These are phyloP conservation scores for Branchellion lobata DNA, from an alignment of 2,888 invertebrate genomes.

Conservation along the genomic window DNA sequence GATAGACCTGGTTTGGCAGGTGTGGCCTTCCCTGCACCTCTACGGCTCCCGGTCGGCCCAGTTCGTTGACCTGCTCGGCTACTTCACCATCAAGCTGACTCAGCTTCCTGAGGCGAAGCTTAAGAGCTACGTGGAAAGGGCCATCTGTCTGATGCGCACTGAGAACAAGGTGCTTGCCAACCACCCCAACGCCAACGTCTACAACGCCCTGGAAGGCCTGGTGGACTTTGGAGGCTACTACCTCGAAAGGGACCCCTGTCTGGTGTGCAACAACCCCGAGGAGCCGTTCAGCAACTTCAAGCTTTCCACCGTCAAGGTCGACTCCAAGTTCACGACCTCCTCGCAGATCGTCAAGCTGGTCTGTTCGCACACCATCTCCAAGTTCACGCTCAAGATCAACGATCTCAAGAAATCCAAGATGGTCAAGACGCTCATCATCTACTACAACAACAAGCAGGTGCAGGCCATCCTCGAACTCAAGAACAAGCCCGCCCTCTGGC, in stretches of 20 bases:
- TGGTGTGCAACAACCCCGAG: constrained; percentile 96
- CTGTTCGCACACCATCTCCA: constrained; percentile 90
- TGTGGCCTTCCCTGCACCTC: constrained; percentile 85
- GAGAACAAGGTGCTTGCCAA: constrained; percentile 84
- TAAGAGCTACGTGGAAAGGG: constrained; percentile 78
- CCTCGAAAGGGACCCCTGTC: constrained; percentile 91
- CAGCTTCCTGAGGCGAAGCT: constrained; percentile 55
- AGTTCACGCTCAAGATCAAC: constrained; percentile 85
- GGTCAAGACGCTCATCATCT: constrained; percentile 92
- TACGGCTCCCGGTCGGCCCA: constrained; percentile 92
- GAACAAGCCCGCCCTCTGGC: constrained; percentile 84
- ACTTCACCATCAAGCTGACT: constrained; percentile 80
- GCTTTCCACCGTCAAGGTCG: constrained; percentile 86
- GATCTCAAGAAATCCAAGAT: constrained; percentile 95
- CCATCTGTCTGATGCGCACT: constrained; percentile 79
- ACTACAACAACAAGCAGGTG: constrained; percentile 88
- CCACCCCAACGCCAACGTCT: constrained; percentile 90
- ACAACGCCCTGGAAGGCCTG: constrained; percentile 86
- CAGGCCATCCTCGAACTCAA: constrained; percentile 96
- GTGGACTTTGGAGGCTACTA: constrained; percentile 94
- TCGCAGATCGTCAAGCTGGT: constrained; percentile 95
- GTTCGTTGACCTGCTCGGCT: constrained; percentile 92
- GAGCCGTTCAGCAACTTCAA: constrained; percentile 79
- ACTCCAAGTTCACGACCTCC: constrained; percentile 95
- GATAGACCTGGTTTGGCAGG: constrained; percentile 80